A percentile compares a stretch with the other conserved stretches of the same genome.
Evolutionary conservation across 2,888 invertebrate species (phyloP).

Genomic region (Aporophyla lueneburgensis): DNA sequence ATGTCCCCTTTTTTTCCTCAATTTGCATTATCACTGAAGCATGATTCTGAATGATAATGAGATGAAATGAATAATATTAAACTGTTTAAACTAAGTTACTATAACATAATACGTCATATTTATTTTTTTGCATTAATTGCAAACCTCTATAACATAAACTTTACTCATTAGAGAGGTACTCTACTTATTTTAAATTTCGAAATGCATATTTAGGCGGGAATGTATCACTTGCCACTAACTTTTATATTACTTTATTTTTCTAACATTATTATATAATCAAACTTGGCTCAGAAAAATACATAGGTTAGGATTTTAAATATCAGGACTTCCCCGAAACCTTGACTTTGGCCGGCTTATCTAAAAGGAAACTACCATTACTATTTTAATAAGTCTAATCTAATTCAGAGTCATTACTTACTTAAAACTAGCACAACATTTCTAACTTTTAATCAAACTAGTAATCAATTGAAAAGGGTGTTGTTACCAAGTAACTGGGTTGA

Average conservation of each 20-base stretch:
- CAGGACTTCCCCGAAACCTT: neutral
- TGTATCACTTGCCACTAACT: neutral
- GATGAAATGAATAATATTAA: slow-evolving; percentile 23
- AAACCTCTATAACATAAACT: neutral
- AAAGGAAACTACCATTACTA: neutral
- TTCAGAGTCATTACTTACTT: neutral
- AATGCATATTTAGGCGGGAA: neutral
- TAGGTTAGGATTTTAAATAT: neutral
- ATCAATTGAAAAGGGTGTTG: neutral
- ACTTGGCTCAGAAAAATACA: neutral
- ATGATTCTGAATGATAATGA: slow-evolving; percentile 42
- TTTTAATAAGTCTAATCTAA: neutral
- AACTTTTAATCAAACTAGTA: neutral
- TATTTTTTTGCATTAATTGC: slow-evolving; percentile 8
- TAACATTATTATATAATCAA: neutral
- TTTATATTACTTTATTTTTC: neutral
- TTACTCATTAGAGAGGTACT: neutral
- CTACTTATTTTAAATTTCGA: slow-evolving; percentile 22
- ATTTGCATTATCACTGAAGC: slow-evolving; percentile 33
- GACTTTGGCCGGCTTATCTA: neutral
- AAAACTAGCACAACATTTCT: neutral
- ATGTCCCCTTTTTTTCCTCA: slow-evolving; percentile 40
- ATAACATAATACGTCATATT: neutral
- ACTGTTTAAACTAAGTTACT: slow-evolving; percentile 14
- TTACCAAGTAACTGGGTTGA: neutral